A percentile compares a stretch with the other conserved stretches of the same genome.
Conservation (phyloP, 2,113 vertebrate species). For the Orientallactaga bullata region DNA sequence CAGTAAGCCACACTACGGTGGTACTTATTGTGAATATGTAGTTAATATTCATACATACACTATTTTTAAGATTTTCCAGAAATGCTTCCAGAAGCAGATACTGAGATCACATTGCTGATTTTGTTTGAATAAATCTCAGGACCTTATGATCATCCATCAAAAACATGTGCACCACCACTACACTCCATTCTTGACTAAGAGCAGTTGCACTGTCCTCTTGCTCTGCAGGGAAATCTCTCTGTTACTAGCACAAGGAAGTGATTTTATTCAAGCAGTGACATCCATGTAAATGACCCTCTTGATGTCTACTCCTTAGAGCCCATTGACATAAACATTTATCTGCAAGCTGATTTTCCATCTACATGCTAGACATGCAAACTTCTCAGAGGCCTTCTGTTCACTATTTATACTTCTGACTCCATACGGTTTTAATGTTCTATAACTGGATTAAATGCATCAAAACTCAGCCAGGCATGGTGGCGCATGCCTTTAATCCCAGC, state of each 20-base stretch:
- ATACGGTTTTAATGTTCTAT: not conserved
- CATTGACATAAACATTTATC: not conserved
- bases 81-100: no score
- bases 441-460: conserved; percentile 9
- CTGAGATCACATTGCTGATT: no score
- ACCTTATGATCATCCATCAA: no score
- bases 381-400: not conserved
- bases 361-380: not conserved
- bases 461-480: not conserved
- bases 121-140: no score
- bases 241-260: not conserved
- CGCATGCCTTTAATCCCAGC: no score
- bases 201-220: not conserved
- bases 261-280: not conserved
- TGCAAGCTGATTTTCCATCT: not conserved
- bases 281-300: not conserved
- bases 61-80: no score
- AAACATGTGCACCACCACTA: no score
- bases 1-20: no score
- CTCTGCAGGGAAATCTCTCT: not conserved
- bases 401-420: not conserved
- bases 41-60: no score
- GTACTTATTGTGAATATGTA: no score
- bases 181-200: no score
- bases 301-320: not conserved